Conservation (phyloP, 2,888 invertebrate species). For the Ephialtes manifestator region DNA sequence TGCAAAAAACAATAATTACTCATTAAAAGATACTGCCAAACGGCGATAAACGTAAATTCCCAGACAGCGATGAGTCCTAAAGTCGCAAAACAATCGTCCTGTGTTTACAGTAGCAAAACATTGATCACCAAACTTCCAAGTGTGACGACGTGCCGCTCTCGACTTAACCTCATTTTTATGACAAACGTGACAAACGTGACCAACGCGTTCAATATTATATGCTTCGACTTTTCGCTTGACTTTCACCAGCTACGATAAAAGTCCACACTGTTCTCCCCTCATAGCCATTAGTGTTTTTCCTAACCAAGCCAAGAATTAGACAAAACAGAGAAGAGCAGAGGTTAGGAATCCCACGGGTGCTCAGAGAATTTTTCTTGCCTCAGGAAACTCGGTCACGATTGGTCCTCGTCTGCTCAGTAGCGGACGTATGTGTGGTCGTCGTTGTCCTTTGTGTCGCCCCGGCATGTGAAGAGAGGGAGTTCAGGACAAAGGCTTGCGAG, state of each 20-base stretch:
- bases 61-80: conserved; percentile 55
- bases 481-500: conserved; percentile 63
- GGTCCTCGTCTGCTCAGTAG: conserved; percentile 40
- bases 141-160: conserved; percentile 33
- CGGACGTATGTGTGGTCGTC: conserved; percentile 33
- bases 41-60: conserved; percentile 67
- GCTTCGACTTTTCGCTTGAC: neutral
- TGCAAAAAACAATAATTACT: conserved; percentile 64
- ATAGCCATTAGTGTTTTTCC: conserved; percentile 8
- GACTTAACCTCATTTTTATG: conserved; percentile 61
- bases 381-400: conserved; percentile 66
- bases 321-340: conserved; percentile 46
- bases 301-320: conserved; percentile 39
- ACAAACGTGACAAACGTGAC: conserved; percentile 53
- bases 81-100: conserved; percentile 57
- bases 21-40: conserved; percentile 66
- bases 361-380: conserved; percentile 67
- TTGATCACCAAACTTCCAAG: conserved; percentile 54
- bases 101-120: conserved; percentile 60
- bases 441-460: conserved; percentile 56
- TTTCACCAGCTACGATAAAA: neutral
- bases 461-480: conserved; percentile 19
- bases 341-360: conserved; percentile 52
- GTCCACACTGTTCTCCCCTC: neutral
- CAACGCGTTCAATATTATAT: conserved; percentile 15